Conservation (phyloP, 1,140 invertebrate genomes). For the Cardiocondyla obscurior region DNA sequence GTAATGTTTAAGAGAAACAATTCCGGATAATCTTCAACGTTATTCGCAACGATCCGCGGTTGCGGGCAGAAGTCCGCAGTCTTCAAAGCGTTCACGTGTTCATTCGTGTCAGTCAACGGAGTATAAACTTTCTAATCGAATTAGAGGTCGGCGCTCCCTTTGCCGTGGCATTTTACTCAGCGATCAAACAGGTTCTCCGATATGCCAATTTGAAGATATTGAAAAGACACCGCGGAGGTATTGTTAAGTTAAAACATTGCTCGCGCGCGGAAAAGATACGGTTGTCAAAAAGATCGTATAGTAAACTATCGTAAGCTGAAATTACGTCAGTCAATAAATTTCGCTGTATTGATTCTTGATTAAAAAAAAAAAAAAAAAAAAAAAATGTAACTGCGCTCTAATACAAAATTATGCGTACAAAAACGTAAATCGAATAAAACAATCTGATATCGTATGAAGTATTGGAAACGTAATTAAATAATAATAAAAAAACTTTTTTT, state of each 20-base stretch:
- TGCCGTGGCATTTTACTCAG: constrained; percentile 17
- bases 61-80: constrained; percentile 39
- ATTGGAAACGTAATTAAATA: not conserved
- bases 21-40: constrained; percentile 19
- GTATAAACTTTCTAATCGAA: constrained; percentile 65
- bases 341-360: too few relatives aligned
- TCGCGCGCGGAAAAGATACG: not conserved
- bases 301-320: not conserved
- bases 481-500: too few relatives aligned
- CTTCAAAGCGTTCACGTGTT: constrained; percentile 32
- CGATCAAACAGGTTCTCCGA: constrained; percentile 48
- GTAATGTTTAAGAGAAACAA: not conserved
- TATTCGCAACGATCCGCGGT: constrained; percentile 3
- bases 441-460: not conserved
- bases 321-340: not conserved
- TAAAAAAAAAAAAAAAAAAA: too few relatives aligned
- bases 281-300: not conserved
- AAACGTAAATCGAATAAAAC: too few relatives aligned
- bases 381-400: too few relatives aligned
- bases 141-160: constrained; percentile 58
- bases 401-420: not conserved
- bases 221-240: not conserved
- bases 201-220: constrained; percentile 22
- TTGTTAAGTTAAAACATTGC: not conserved
- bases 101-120: constrained; percentile 13